Evolutionary conservation across 2,888 invertebrate genomes (phyloP), one percentile per base, ranked within the genome.

Genomic region (Eristalis intricaria): DNA sequence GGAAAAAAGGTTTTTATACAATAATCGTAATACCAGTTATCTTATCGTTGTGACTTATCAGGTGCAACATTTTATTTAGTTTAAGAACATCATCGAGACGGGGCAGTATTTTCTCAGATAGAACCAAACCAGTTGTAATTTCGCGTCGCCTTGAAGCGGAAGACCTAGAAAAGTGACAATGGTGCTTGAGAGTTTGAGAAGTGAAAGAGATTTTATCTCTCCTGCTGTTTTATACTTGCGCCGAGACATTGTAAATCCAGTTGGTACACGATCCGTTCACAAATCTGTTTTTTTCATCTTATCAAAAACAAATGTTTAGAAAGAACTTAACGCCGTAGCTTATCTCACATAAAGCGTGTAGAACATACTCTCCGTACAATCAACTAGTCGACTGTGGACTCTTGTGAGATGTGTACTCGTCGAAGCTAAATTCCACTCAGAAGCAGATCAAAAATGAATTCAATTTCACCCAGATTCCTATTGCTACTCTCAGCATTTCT

Each of bases 401-500:
- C 38, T 38, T 13, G 38, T 38, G 13, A 38, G 38, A 38, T 38
- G 38, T 38, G 38, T 38, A 38, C 13, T 13, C 1, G 38, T 38
- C 1, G 3, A 1, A 1, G 26, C 32, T 38, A 1, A 65, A 10
- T 22, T 66, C 29, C 29, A 26, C 15, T 4, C 15, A 22, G 26
- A 1, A 26, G 26, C 26, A 26, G 26, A 26, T 26, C 38, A 43
- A 50, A 68, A 50, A 29, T 65, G 23, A 65, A 70, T 15, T 7
- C 8, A 19, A 19, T 50, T 50, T 15, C 68, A 3, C 56, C 79
- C 11, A 32, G 35, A 32, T 29, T 76, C n/a, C 32, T 77, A 10
- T 50, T 63, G 23, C 22, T 82, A 10, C 22, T 76, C 5, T 13
- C 63, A 10, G 11, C 76, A 26, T 11, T 80, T 10, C 11, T 60